These are phyloP conservation scores for Pararge aegeria DNA, from an alignment of 1,140 invertebrate species.

Conservation along the genomic window DNA sequence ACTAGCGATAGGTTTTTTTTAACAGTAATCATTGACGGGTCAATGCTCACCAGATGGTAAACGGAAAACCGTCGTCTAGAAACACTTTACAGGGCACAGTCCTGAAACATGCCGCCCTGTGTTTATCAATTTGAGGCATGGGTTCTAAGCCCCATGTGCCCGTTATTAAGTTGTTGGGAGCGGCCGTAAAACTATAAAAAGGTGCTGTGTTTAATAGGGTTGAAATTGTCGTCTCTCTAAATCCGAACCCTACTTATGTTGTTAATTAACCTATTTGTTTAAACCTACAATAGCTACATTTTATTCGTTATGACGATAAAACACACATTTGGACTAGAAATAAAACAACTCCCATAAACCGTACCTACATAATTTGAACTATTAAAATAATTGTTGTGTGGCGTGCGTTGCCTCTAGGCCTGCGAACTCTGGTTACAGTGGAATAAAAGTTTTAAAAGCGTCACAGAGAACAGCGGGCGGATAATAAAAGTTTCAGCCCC, in stretches of 20 bases:
- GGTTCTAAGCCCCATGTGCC: too few species aligned
- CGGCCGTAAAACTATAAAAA: too few species aligned
- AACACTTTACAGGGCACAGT: too few species aligned
- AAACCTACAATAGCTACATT: neutral
- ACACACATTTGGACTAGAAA: slow-evolving; percentile 2
- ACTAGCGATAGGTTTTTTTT: too few species aligned
- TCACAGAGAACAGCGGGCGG: slow-evolving; percentile 28
- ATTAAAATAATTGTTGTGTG: slow-evolving; percentile 8
- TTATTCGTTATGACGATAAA: neutral
- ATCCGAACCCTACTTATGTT: neutral
- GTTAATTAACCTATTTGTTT: slow-evolving; percentile 1
- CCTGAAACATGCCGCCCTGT: too few species aligned
- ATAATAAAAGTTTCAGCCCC: slow-evolving; percentile 50
- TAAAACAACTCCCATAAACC: slow-evolving; percentile 5
- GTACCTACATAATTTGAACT: slow-evolving; percentile 7
- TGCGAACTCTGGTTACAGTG: slow-evolving; percentile 17
- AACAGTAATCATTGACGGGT: too few species aligned
- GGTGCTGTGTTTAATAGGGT: too few species aligned
- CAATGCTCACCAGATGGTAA: too few species aligned
- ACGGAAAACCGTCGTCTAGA: too few species aligned
- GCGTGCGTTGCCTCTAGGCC: slow-evolving; percentile 15
- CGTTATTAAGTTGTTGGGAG: too few species aligned
- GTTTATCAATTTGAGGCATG: too few species aligned
- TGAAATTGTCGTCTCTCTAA: too few species aligned
- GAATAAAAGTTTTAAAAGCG: slow-evolving; percentile 41